Evolutionary conservation across 2,797 vertebrate species (phyloP), one percentile per base, ranked within the genome.

Genomic region (Enteromius radiatus): DNA sequence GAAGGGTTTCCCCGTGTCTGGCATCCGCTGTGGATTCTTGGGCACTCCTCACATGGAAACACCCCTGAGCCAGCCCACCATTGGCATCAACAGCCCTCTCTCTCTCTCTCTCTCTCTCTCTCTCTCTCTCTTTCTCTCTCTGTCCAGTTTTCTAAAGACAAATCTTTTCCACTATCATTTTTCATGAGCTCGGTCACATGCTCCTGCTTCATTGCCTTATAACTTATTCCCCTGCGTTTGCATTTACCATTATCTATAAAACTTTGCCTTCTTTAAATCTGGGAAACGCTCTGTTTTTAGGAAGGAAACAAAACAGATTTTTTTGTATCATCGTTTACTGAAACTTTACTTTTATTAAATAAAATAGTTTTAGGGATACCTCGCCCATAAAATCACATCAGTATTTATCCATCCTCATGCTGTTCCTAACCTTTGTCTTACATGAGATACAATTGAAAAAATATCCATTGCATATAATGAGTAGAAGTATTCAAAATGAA

Each of bases 1-100:
- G 92, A 89, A 96, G 95, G 93, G 95, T 95, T 97, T 96, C 96
- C 93, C 94, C 88, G 81, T 85, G 33, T 90, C 92, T 96, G 96
- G 94, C 95, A 94, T 89, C 86, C 80, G 87, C 84, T 80, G 74
- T 10, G 80, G 91, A 96, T 96, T 96, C 96, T 94, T 94, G 93
- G 94, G 94, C 93, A 93, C 93, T 93, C 94, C 95, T 94, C 89
- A 56, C 88, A 94, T 94, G 93, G 93, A 95, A 95, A 94, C 92
- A 89, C 86, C 90, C 91, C 87, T 82, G 65, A 90, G 91, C 92
- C 92, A 92, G 89, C 87, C 89, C 90, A 91, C 90, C 89, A 90
- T 71, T 81, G 70, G 71, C 61, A 76, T 78, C 76, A 78, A 47
- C 78, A 81, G 28, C 28, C 33, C 21, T 83, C 65, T 43, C 23